Evolutionary conservation across 37 sponge, comb jelly and placozoan species (phyloP).

Genomic region (Amphimedon queenslandica): DNA sequence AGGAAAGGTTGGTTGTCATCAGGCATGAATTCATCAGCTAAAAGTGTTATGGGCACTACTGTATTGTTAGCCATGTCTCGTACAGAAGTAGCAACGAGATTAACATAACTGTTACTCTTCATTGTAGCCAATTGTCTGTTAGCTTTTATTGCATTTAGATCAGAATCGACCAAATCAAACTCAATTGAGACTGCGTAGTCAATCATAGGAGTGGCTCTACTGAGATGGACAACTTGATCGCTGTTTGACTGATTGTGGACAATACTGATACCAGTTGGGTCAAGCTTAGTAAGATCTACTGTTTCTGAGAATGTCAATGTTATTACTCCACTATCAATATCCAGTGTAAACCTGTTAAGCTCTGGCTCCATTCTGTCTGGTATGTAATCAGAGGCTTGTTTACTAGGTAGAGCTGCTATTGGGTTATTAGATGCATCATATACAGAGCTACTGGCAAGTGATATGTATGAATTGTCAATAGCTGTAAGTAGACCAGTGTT

Average conservation of each 20-base stretch:
- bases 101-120: slow-evolving; percentile 57
- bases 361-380: slow-evolving; percentile 48
- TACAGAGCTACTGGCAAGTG: slow-evolving; percentile 23
- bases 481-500: slow-evolving; percentile 36
- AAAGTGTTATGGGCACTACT: slow-evolving; percentile 15
- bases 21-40: slow-evolving; percentile 23
- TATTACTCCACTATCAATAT: slow-evolving; percentile 60
- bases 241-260: slow-evolving; percentile 21
- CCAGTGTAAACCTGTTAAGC: slow-evolving; percentile 45
- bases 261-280: slow-evolving; percentile 57
- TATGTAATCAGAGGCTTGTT: slow-evolving; percentile 36
- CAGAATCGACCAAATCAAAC: slow-evolving; percentile 29
- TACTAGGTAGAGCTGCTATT: slow-evolving; percentile 16
- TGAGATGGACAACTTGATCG: slow-evolving; percentile 35
- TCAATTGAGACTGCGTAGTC: slow-evolving; percentile 32
- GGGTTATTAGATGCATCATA: slow-evolving; percentile 49
- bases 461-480: slow-evolving; percentile 39
- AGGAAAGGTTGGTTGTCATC: slow-evolving; percentile 56
- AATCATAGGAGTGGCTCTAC: slow-evolving; percentile 50
- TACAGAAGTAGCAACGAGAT: slow-evolving; percentile 32
- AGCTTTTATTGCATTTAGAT: slow-evolving; percentile 76
- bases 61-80: slow-evolving; percentile 58
- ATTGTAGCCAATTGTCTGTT: slow-evolving; percentile 42
- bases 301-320: slow-evolving; percentile 70
- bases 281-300: slow-evolving; percentile 49